Base-by-base conservation (phyloP, 2,113 vertebrate species). In the Sterrhoptilus dennistouni region DNA sequence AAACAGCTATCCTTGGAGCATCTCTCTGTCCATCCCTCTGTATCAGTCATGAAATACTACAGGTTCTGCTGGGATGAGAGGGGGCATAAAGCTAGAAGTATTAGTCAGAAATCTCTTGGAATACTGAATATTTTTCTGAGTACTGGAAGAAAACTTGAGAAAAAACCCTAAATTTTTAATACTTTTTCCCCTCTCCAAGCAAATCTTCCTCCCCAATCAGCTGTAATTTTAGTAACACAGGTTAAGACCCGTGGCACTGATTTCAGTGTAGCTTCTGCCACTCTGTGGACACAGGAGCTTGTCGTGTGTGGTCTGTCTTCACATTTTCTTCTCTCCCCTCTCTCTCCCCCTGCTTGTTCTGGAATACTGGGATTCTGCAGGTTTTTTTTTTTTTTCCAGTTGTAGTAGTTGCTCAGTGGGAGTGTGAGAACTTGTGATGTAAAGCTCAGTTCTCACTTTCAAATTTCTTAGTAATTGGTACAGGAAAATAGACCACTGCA, bases 351-450 rank as follows among this genome's bases (percentile, higher is more conserved):
- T 15, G 11, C 44, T 52, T 79, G 25, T 1, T 1, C 84, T 45
- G 42, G 35, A 82, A 63, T 42, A 19, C 57, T 21, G 87, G 56
- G 53, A 70, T 68, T 64, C 80, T 80, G 61, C 27, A 57, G 53
- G 44, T 9, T 36, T 89, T 75, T 64, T 89, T 81, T 38, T 38
- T 45, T 45, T 45, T 45, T 45, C 21, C 69, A 35, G 72, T 65
- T 86, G 75, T 94, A 90, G 87, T 93, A 90, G 87, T 86, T 96
- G 65, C 87, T 95, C 63, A 89, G 89, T 93, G 87, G 94, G 95
- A 91, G 93, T 93, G 87, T 95, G 91, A 96, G 91, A 96, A 94
- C 90, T 88, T 94, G 87, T 47, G 75, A 88, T 95, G 63, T 76
- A 83, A 93, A 96, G 90, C 93, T 93, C 82, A 22, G 52, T 89